phyloP scores from a whole-genome alignment of 2,797 vertebrate species.

The Neosilurus hyrtlii region DNA sequence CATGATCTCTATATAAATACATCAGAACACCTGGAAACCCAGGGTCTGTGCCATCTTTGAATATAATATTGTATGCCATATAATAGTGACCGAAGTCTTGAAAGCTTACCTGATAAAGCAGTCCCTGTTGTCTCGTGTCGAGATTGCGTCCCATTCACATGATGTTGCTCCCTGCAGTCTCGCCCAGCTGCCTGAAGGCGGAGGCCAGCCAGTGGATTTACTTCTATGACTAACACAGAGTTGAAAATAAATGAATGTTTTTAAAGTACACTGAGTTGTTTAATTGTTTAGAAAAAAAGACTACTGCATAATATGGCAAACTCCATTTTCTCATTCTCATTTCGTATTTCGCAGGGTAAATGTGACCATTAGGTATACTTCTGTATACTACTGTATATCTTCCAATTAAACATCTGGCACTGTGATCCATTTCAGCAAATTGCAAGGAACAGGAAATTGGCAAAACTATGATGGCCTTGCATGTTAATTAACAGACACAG shows the following conservation, averaged over 20 bases:
- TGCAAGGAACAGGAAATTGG: slow-evolving; percentile 15
- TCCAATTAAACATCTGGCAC: slow-evolving; percentile 28
- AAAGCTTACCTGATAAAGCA: slow-evolving; percentile 83
- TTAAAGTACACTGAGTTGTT: not conserved
- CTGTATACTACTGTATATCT: not conserved
- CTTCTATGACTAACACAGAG: slow-evolving; percentile 83
- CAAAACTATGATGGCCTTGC: slow-evolving; percentile 40
- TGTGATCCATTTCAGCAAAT: slow-evolving; percentile 23
- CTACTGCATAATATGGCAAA: not conserved
- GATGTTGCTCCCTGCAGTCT: slow-evolving; percentile 84
- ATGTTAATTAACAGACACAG: slow-evolving; percentile 52
- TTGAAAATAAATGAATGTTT: not conserved
- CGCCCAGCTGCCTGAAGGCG: slow-evolving; percentile 85
- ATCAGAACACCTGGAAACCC: too few species aligned
- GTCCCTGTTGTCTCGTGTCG: slow-evolving; percentile 85
- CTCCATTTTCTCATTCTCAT: not conserved
- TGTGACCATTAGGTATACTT: not conserved
- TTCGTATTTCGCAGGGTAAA: not conserved
- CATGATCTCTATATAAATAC: not conserved
- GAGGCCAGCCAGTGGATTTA: slow-evolving; percentile 92
- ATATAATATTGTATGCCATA: not conserved
- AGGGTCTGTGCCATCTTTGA: not conserved
- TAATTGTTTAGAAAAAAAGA: not conserved
- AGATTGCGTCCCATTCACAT: slow-evolving; percentile 88
- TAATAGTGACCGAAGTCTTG: not conserved